Percentiles rank a stretch among this genome's conserved stretches.
These are phyloP conservation scores for Heliangelus exortis DNA, from an alignment of 2,797 vertebrate species.

Conservation along the genomic window DNA sequence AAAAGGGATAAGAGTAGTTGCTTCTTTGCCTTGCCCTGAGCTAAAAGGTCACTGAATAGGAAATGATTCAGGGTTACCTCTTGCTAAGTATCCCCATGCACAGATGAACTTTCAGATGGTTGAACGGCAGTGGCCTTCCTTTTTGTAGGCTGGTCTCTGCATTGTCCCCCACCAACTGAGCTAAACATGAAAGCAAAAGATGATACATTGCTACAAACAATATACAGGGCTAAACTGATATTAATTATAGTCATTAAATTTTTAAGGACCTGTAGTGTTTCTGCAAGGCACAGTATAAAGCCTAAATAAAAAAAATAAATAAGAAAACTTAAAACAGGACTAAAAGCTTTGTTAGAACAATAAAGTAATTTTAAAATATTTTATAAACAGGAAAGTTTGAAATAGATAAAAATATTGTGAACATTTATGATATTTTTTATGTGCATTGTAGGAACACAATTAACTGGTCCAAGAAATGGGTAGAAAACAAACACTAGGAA, in stretches of 20 bases:
- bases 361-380: background rate
- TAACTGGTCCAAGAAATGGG: background rate
- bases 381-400: background rate
- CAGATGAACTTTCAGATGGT: background rate
- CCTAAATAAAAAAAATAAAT: background rate
- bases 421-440: background rate
- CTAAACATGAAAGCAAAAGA: conserved; percentile 21
- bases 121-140: background rate
- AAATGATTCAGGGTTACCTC: background rate
- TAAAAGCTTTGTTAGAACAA: background rate
- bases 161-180: conserved; percentile 3
- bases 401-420: background rate
- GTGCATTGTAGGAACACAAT: background rate
- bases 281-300: background rate
- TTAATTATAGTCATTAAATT: conserved; percentile 28
- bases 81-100: background rate
- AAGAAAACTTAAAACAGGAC: background rate
- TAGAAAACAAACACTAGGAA: background rate
- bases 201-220: conserved; percentile 35
- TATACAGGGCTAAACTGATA: conserved; percentile 28
- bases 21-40: background rate
- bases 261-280: background rate
- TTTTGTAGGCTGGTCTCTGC: background rate
- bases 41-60: background rate
- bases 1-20: background rate